phyloP scores from a whole-genome alignment of 2,113 vertebrate species.

The Forbesichthys papilliferus region DNA sequence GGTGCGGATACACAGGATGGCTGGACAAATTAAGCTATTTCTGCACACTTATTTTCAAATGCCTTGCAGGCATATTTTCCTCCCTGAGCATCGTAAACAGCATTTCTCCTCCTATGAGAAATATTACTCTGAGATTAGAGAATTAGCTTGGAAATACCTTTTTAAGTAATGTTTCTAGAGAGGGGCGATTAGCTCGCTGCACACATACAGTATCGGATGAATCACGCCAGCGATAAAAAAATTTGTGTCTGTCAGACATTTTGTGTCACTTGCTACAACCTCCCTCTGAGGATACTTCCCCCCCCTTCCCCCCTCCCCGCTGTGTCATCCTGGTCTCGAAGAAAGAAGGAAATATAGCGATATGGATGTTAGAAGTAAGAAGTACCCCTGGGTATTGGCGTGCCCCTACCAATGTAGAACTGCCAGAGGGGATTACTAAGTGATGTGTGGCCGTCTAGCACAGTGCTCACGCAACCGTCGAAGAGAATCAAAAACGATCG shows the following conservation, averaged over 20 bases:
- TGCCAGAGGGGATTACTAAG: too few species aligned
- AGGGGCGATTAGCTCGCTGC: too few species aligned
- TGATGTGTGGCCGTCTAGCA: not conserved
- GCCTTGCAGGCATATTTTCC: constrained; percentile 5
- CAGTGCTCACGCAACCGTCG: not conserved
- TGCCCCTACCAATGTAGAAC: not conserved
- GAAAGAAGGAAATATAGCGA: too few species aligned
- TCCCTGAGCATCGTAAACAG: not conserved
- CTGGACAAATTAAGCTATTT: constrained; percentile 7
- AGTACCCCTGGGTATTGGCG: not conserved
- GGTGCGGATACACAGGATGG: not conserved
- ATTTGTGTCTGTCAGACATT: too few species aligned
- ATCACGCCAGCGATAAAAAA: too few species aligned
- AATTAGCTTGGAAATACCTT: not conserved
- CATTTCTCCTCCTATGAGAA: not conserved
- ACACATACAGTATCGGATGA: too few species aligned
- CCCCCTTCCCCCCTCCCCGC: too few species aligned
- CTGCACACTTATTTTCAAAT: constrained; percentile 15
- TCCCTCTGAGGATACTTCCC: too few species aligned
- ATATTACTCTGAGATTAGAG: not conserved
- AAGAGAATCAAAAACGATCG: too few species aligned
- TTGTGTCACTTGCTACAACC: too few species aligned
- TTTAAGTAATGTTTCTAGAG: not conserved
- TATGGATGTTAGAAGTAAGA: too few species aligned
- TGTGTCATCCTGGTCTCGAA: too few species aligned